Evolutionary conservation across 2,113 vertebrate species (phyloP).

Genomic region (Ceuthmochares aereus): DNA sequence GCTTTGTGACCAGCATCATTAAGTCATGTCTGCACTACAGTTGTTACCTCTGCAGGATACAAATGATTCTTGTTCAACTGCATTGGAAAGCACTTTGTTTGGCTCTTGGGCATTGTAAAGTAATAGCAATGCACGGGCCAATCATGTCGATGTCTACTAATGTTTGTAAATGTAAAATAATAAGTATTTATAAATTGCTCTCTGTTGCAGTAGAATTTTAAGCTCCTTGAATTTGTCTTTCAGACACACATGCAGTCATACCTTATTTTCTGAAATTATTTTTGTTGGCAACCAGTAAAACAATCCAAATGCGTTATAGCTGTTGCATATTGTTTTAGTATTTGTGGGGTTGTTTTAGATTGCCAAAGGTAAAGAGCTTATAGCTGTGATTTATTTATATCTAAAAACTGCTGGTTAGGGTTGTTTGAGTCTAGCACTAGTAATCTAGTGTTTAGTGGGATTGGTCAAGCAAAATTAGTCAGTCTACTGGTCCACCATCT

Average conservation of each 20-base stretch:
- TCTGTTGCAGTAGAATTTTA: not conserved
- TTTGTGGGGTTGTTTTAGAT: not conserved
- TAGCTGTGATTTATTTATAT: not conserved
- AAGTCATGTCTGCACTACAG: not conserved
- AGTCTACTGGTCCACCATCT: not conserved
- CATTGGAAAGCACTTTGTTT: not conserved
- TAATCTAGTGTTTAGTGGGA: not conserved
- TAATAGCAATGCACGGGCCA: not conserved
- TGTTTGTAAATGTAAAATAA: not conserved
- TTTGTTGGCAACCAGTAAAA: not conserved
- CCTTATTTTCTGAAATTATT: not conserved
- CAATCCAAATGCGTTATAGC: not conserved
- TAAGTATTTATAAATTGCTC: not conserved
- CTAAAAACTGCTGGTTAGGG: not conserved
- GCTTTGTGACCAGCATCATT: not conserved
- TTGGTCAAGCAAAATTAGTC: not conserved
- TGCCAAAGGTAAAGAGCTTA: not conserved
- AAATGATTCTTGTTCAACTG: not conserved
- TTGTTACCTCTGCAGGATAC: not conserved
- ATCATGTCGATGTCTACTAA: fast-evolving
- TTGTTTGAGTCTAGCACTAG: not conserved
- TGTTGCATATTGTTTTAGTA: not conserved
- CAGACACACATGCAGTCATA: not conserved
- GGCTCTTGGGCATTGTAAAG: not conserved
- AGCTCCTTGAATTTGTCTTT: not conserved